Conservation (phyloP, 1,140 invertebrate genomes). For the Delia radicum region DNA sequence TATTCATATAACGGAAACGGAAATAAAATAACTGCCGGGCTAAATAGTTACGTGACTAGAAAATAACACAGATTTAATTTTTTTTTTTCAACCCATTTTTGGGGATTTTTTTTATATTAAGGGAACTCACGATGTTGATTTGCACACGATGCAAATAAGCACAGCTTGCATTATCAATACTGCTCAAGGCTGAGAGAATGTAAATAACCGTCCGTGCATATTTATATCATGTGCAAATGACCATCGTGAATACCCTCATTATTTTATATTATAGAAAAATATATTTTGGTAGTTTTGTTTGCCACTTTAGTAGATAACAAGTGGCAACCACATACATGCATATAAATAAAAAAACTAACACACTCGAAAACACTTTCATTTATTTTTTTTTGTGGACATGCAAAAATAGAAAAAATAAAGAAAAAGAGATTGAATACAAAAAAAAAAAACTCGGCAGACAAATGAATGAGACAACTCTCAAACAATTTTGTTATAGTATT, state of each 20-base stretch:
- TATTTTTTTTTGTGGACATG: not conserved
- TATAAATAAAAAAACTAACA: not conserved
- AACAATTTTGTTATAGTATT: not conserved
- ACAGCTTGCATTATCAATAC: too few species aligned
- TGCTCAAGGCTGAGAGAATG: too few species aligned
- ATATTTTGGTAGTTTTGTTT: not conserved
- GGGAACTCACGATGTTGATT: too few species aligned
- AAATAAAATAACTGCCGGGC: constrained; percentile 19
- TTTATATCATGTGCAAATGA: too few species aligned
- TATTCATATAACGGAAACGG: constrained; percentile 12
- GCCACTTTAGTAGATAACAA: constrained; percentile 18
- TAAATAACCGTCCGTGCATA: not conserved
- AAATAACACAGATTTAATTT: constrained; percentile 17
- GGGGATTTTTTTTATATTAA: not conserved
- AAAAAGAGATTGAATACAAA: not conserved
- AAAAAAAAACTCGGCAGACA: not conserved
- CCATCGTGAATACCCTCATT: too few species aligned
- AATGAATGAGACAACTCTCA: not conserved
- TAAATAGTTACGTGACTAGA: constrained; percentile 22
- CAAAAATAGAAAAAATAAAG: not conserved
- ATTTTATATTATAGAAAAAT: too few species aligned
- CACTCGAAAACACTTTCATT: constrained; percentile 3
- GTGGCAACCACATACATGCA: not conserved
- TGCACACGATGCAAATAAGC: too few species aligned
- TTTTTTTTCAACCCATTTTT: not conserved